A percentile compares a stretch with the other conserved stretches of the same genome.
phyloP scores from a whole-genome alignment of 2,113 vertebrate species.

The Xenopus borealis region DNA sequence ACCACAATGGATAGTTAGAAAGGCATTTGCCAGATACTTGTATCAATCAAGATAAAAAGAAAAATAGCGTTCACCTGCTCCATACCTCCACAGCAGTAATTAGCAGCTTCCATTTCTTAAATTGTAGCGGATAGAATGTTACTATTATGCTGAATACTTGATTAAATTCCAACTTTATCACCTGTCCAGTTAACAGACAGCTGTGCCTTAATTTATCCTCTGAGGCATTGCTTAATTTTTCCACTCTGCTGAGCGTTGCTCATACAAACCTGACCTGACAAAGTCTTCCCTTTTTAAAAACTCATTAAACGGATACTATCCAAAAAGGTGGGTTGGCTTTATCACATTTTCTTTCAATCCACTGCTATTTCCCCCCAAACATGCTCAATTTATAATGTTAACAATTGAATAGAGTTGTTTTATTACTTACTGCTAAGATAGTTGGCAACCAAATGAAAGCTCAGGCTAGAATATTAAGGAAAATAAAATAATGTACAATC shows the following conservation, averaged over 20 bases:
- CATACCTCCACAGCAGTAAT: background rate
- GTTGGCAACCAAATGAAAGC: too few relatives aligned
- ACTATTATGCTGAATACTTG: constrained; percentile 26
- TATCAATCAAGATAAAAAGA: background rate
- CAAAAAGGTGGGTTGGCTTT: background rate
- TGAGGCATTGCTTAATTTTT: constrained; percentile 22
- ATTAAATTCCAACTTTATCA: constrained; percentile 35
- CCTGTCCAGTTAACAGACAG: constrained; percentile 32
- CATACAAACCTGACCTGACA: constrained; percentile 11
- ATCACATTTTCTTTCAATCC: background rate
- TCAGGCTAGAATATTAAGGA: too few relatives aligned
- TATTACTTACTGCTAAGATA: too few relatives aligned
- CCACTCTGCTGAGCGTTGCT: constrained; percentile 18
- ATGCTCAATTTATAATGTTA: too few relatives aligned
- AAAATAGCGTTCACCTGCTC: background rate
- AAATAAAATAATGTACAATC: too few relatives aligned
- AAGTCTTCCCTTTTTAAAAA: constrained; percentile 9
- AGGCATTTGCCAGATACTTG: background rate
- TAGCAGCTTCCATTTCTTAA: background rate
- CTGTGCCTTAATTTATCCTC: constrained; percentile 26
- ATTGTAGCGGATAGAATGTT: constrained; percentile 7
- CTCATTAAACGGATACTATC: background rate
- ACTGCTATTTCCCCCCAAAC: too few relatives aligned
- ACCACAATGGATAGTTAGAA: background rate
- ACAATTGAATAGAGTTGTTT: too few relatives aligned